Percentiles rank a stretch among this genome's conserved stretches.
These are phyloP conservation scores for Pomatorhinus ruficollis DNA, from an alignment of 2,113 vertebrate species.

Conservation along the genomic window DNA sequence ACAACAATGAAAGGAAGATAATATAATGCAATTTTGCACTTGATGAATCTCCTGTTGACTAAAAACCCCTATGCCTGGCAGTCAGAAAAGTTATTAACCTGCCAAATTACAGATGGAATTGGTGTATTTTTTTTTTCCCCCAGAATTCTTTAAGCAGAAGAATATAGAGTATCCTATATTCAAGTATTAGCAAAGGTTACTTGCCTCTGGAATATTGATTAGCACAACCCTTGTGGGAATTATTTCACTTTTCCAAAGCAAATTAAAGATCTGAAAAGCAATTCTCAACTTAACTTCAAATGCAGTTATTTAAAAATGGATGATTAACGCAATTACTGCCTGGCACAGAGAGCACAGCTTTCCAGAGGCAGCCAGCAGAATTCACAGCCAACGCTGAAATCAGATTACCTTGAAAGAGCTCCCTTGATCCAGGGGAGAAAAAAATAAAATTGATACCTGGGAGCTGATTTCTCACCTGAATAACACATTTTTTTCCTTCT, in stretches of 20 bases:
- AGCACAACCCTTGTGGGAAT: slow-evolving; percentile 26
- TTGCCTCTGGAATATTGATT: slow-evolving; percentile 31
- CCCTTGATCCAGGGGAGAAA: slow-evolving; percentile 31
- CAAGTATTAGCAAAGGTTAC: slow-evolving; percentile 14
- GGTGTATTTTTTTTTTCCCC: background rate
- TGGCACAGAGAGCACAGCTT: slow-evolving; percentile 25
- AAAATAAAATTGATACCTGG: slow-evolving; percentile 50
- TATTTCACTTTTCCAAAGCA: slow-evolving; percentile 65
- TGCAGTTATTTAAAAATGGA: slow-evolving; percentile 69
- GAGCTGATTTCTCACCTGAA: slow-evolving; percentile 45
- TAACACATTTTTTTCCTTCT: background rate
- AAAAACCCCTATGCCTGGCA: background rate
- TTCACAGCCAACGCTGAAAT: slow-evolving; percentile 29
- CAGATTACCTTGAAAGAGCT: slow-evolving; percentile 59
- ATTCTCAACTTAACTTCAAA: slow-evolving; percentile 70
- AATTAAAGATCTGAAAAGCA: slow-evolving; percentile 71
- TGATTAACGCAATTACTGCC: slow-evolving; percentile 63
- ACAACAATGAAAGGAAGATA: background rate
- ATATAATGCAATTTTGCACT: background rate
- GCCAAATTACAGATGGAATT: slow-evolving; percentile 7
- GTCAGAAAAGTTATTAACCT: background rate
- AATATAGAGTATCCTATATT: background rate
- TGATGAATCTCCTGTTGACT: slow-evolving; percentile 47
- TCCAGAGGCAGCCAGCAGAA: slow-evolving; percentile 45
- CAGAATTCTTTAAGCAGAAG: background rate